Evolutionary conservation across 2,888 invertebrate genomes (phyloP).

Genomic region (Timema podura): DNA sequence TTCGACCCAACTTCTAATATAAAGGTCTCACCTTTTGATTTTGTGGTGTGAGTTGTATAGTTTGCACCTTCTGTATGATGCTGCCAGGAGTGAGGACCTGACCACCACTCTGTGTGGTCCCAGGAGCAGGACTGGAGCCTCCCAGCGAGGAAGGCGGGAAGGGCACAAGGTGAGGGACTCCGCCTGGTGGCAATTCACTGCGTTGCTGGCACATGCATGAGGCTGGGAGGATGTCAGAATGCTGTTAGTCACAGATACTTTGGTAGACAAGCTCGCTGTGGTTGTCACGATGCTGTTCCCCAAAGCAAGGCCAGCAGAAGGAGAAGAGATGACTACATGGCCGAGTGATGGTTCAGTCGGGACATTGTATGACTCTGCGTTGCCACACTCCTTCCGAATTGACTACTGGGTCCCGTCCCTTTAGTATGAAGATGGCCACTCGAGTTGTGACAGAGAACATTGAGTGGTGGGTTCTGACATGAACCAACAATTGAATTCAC

Average conservation of each 20-base stretch:
- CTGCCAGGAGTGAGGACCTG: conserved; percentile 33
- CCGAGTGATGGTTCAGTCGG: neutral
- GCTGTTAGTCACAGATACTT: conserved; percentile 5
- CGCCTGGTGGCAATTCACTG: neutral
- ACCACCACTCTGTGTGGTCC: conserved; percentile 4
- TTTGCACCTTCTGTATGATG: conserved; percentile 59
- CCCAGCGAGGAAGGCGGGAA: conserved; percentile 18
- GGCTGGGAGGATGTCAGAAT: neutral
- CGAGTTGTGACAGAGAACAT: neutral
- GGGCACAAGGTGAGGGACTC: conserved; percentile 30
- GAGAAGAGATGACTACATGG: conserved; percentile 1
- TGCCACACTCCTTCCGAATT: neutral
- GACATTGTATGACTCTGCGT: neutral
- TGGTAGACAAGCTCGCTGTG: neutral
- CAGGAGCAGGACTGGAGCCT: conserved; percentile 10
- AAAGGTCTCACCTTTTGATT: conserved; percentile 56
- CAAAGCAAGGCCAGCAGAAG: neutral
- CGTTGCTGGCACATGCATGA: too few species aligned
- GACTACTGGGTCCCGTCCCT: neutral
- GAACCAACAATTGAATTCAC: neutral
- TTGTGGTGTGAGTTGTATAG: conserved; percentile 68
- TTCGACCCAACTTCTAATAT: too few species aligned
- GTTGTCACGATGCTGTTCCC: conserved; percentile 8
- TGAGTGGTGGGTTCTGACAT: neutral
- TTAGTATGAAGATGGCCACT: neutral